Base-by-base conservation (phyloP, 2,888 invertebrate species). In the Sarcophaga rosellei region DNA sequence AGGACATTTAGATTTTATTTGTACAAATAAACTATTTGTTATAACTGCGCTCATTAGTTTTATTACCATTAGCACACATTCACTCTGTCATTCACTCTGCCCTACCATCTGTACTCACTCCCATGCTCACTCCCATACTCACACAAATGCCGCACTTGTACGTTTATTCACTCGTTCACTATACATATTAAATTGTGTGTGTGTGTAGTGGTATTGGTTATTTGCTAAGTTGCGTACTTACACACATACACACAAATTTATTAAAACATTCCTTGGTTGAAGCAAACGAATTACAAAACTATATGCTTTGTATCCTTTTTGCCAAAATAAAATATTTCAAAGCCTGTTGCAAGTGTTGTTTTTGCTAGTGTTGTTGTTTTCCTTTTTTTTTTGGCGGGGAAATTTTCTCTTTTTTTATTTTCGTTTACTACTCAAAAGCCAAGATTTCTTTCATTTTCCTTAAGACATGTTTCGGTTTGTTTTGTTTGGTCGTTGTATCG, bases 21-120 rank as follows among this genome's bases (percentile, higher is more conserved):
- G 86, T 75, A 82, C 66, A 82, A 82, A 76, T 76, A 70, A 57
- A 76, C 70, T 76, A 84, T 86, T 86, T 84, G 84, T 90, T 89
- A 91, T 89, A 90, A 53, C 53, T 53, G 53, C 90, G 90, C 92
- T 92, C 92, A 92, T 92, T 92, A 92, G 91, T 92, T 92, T 92
- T 91, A 91, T 92, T 91, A 91, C 91, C 79, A 88, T 82, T 86
- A 81, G 74, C 66, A 82, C 76, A 82, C 76, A 82, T 76, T 76
- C 79, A 68, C 59, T 65, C n/a, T 45, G 73, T 79, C 25, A 47
- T 65, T 63, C 47, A 69, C 15, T 69, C 45, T 35, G 35, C 35
- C 53, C 15, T 53, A 4, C 53, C 12, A 17, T 53, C 17, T 17
- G 17, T 53, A 35, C 35, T 53, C 47, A 53, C 12, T 15, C 47